These are phyloP conservation scores for Ecliptopera silaceata DNA, from an alignment of 2,888 invertebrate species.

Conservation along the genomic window DNA sequence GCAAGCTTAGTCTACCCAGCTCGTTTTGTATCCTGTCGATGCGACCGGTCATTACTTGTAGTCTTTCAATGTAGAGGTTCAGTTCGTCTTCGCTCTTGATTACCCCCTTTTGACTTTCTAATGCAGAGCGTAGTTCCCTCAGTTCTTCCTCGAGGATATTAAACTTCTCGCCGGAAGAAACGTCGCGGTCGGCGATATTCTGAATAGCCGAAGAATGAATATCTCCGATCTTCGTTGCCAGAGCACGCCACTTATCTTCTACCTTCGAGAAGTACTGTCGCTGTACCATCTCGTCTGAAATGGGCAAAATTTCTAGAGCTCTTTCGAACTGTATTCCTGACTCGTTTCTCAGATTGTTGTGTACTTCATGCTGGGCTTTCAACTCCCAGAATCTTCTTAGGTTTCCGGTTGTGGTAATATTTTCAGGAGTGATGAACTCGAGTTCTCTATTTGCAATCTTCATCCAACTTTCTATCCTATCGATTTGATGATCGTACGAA, in stretches of 20 bases:
- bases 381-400: slow-evolving; percentile 94
- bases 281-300: slow-evolving; percentile 93
- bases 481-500: slow-evolving; percentile 87
- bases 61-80: slow-evolving; percentile 89
- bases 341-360: slow-evolving; percentile 89
- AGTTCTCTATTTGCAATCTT: slow-evolving; percentile 88
- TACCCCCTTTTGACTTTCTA: slow-evolving; percentile 89
- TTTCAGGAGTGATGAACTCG: slow-evolving; percentile 85
- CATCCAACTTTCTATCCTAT: slow-evolving; percentile 90
- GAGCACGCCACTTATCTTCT: slow-evolving; percentile 88
- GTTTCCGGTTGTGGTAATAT: slow-evolving; percentile 86
- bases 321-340: slow-evolving; percentile 89
- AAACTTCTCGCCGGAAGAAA: slow-evolving; percentile 89
- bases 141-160: slow-evolving; percentile 89
- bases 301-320: slow-evolving; percentile 89
- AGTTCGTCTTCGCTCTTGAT: slow-evolving; percentile 93
- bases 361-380: slow-evolving; percentile 93
- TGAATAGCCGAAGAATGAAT: slow-evolving; percentile 87
- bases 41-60: slow-evolving; percentile 89
- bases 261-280: slow-evolving; percentile 90
- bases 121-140: slow-evolving; percentile 86
- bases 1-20: slow-evolving; percentile 88
- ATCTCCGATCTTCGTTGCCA: slow-evolving; percentile 85
- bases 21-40: slow-evolving; percentile 92
- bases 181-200: slow-evolving; percentile 88